A percentile compares a stretch with the other conserved stretches of the same genome.
These are phyloP conservation scores for Irena cyanogastra DNA, from an alignment of 2,113 vertebrate species.

Conservation along the genomic window DNA sequence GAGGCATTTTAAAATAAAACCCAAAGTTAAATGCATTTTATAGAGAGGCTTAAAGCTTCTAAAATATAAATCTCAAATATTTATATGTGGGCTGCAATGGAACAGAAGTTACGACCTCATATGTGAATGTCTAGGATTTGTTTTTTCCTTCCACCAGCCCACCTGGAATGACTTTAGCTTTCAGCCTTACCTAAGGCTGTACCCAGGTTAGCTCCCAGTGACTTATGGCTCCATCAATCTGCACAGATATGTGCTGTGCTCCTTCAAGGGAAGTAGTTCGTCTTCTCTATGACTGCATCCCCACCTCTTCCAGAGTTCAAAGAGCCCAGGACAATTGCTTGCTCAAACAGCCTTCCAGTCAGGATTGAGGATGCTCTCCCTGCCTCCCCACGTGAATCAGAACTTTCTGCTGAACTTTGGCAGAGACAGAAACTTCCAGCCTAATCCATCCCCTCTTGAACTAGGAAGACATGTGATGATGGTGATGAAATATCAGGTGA, in stretches of 20 bases:
- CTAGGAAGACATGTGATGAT: not conserved
- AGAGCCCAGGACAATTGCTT: conserved; percentile 16
- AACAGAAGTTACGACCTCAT: conserved; percentile 42
- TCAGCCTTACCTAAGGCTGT: conserved; percentile 47
- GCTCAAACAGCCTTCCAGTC: not conserved
- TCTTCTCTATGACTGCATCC: conserved; percentile 53
- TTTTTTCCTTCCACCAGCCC: conserved; percentile 17
- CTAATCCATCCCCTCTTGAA: not conserved
- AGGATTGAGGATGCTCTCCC: not conserved
- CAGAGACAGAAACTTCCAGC: not conserved
- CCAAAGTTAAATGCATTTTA: conserved; percentile 41
- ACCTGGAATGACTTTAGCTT: conserved; percentile 61
- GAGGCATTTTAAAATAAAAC: conserved; percentile 53
- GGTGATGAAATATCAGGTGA: conserved; percentile 42
- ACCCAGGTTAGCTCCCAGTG: conserved; percentile 32
- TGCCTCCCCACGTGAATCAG: not conserved
- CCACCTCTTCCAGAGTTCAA: conserved; percentile 40
- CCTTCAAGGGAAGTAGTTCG: conserved; percentile 47
- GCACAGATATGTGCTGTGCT: conserved; percentile 32
- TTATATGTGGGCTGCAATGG: conserved; percentile 28
- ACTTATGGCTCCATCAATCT: conserved; percentile 58
- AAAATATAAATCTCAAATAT: conserved; percentile 60
- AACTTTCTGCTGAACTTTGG: not conserved
- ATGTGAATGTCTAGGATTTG: conserved; percentile 22
- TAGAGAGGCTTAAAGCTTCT: conserved; percentile 12